phyloP scores from a whole-genome alignment of 2,888 invertebrate species.

The Coecobrya sp. region DNA sequence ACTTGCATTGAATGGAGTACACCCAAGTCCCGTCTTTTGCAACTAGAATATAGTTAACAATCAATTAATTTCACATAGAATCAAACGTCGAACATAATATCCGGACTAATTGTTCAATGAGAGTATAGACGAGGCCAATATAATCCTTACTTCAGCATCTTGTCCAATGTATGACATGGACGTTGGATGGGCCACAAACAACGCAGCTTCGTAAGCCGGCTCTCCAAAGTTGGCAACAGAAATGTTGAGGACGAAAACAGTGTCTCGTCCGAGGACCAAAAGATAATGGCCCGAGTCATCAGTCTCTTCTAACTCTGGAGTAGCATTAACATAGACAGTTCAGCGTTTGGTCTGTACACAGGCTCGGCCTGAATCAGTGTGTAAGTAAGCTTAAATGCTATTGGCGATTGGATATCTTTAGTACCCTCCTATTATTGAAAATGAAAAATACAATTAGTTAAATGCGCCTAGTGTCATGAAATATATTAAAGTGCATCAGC shows the following conservation, averaged over 20 bases:
- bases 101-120: too few relatives aligned
- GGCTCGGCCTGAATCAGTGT: conserved; percentile 92
- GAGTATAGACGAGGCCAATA: too few relatives aligned
- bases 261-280: conserved; percentile 91
- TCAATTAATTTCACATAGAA: not conserved
- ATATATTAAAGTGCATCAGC: not conserved
- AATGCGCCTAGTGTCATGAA: not conserved
- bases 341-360: conserved; percentile 88
- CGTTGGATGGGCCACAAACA: conserved; percentile 93
- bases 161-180: conserved; percentile 93
- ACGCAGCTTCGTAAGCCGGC: conserved; percentile 95
- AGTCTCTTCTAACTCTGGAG: conserved; percentile 89
- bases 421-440: conserved; percentile 90
- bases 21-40: conserved; percentile 83
- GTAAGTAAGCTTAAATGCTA: conserved; percentile 95
- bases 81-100: not conserved
- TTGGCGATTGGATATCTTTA: conserved; percentile 95
- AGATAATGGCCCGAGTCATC: conserved; percentile 82
- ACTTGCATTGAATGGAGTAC: conserved; percentile 90
- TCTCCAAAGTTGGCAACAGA: conserved; percentile 94
- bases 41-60: conserved; percentile 87
- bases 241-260: conserved; percentile 93
- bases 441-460: not conserved
- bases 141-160: conserved; percentile 90
- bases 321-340: conserved; percentile 91